A percentile compares a stretch with the other conserved stretches of the same genome.
These are phyloP conservation scores for Melikaiella ostensackeni DNA, from an alignment of 2,888 invertebrate genomes.

Conservation along the genomic window DNA sequence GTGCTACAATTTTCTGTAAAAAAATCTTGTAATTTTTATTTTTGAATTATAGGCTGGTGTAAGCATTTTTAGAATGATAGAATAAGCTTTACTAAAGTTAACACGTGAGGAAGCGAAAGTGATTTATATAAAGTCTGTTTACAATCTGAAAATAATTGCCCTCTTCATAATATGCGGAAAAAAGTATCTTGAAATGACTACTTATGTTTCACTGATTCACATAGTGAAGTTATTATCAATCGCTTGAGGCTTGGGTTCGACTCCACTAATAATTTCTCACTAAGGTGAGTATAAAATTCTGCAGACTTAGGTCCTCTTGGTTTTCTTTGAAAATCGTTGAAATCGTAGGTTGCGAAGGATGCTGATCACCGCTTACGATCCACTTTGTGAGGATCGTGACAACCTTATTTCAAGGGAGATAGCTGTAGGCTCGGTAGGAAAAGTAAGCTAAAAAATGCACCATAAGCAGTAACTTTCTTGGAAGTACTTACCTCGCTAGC, in stretches of 20 bases:
- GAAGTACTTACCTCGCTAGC: conserved; percentile 71
- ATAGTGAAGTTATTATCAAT: not conserved
- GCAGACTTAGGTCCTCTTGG: not conserved
- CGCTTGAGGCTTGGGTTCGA: not conserved
- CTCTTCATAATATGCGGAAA: not conserved
- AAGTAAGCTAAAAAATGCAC: conserved; percentile 6
- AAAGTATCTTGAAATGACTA: not conserved
- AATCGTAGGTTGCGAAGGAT: conserved; percentile 7
- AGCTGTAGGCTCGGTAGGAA: not conserved
- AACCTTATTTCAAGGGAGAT: conserved; percentile 22
- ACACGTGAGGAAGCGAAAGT: not conserved
- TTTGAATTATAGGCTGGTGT: not conserved
- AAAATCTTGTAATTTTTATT: not conserved
- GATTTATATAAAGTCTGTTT: not conserved
- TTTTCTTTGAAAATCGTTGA: not conserved
- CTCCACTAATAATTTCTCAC: not conserved
- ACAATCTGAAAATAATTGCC: not conserved
- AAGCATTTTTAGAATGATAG: not conserved
- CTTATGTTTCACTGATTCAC: not conserved
- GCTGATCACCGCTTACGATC: conserved; percentile 13
- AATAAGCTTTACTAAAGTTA: not conserved
- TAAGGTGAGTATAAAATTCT: not conserved
- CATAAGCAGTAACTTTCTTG: conserved; percentile 30
- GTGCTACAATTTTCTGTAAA: not conserved
- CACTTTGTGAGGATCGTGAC: conserved; percentile 21